Conservation (phyloP, 2,888 invertebrate species). For the Drosophila koepferae region DNA sequence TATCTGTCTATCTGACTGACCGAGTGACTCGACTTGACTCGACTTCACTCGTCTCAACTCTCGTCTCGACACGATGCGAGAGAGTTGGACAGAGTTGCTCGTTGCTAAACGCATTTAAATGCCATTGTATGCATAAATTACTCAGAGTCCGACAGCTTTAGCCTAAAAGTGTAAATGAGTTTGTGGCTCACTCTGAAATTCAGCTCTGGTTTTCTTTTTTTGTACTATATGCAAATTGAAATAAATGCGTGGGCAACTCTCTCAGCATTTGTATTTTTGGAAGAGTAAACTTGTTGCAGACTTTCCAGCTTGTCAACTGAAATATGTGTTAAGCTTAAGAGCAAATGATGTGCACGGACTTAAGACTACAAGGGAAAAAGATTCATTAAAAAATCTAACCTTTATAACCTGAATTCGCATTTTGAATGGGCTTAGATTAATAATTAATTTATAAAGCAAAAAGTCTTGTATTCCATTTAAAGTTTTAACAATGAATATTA, state of each 20-base stretch:
- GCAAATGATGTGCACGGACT: constrained; percentile 1
- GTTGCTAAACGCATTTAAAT: constrained; percentile 62
- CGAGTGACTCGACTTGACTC: constrained; percentile 4
- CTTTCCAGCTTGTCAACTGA: constrained; percentile 23
- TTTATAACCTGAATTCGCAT: background rate
- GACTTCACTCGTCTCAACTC: constrained; percentile 2
- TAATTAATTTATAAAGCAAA: background rate
- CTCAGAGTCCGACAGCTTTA: constrained; percentile 52
- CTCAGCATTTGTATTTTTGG: constrained; percentile 3
- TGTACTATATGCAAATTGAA: constrained; percentile 48
- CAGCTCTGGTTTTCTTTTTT: constrained; percentile 15
- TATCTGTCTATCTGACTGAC: constrained; percentile 18
- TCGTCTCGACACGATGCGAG: constrained; percentile 1
- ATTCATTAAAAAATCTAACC: background rate
- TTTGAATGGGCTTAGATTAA: background rate
- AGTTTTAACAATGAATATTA: background rate
- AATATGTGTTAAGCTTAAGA: constrained; percentile 15
- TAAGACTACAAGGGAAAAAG: background rate
- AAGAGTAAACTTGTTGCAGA: constrained; percentile 29
- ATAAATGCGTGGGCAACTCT: constrained; percentile 38
- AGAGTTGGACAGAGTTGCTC: constrained; percentile 10
- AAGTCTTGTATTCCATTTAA: background rate
- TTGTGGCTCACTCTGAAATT: constrained; percentile 28
- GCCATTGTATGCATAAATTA: constrained; percentile 70
- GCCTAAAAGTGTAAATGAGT: constrained; percentile 66